A percentile compares a stretch with the other conserved stretches of the same genome.
These are phyloP conservation scores for Plebejus melissa DNA, from an alignment of 2,888 invertebrate species.

Conservation along the genomic window DNA sequence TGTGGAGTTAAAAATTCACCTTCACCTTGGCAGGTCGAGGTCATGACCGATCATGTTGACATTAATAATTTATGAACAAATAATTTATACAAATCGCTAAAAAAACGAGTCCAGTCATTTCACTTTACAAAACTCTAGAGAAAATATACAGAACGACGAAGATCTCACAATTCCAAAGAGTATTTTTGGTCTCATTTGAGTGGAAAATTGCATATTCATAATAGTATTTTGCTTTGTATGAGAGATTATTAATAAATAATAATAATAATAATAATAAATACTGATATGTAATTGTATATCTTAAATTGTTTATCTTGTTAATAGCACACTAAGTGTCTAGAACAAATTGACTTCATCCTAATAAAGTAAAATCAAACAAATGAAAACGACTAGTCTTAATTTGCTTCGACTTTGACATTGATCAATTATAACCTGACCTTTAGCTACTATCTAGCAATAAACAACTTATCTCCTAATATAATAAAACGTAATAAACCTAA, in stretches of 20 bases:
- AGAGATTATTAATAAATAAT: too few relatives aligned
- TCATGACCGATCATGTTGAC: neutral
- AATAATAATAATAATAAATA: too few relatives aligned
- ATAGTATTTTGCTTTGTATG: too few relatives aligned
- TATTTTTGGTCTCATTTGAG: too few relatives aligned
- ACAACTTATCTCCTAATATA: slow-evolving; percentile 25
- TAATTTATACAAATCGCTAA: slow-evolving; percentile 11
- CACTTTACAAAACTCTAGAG: neutral
- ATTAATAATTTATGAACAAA: slow-evolving; percentile 7
- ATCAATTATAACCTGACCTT: slow-evolving; percentile 21
- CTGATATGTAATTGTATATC: neutral
- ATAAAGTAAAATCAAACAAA: neutral
- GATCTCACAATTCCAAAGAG: too few relatives aligned
- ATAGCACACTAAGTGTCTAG: neutral
- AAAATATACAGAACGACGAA: neutral
- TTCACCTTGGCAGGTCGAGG: slow-evolving; percentile 18
- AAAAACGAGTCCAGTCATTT: neutral
- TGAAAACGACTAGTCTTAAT: neutral
- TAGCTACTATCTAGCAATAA: slow-evolving; percentile 25
- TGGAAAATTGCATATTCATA: too few relatives aligned
- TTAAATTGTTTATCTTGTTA: neutral
- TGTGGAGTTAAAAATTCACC: slow-evolving; percentile 10
- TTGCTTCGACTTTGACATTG: slow-evolving; percentile 16
- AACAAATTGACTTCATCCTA: neutral
- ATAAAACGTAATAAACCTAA: slow-evolving; percentile 25